These are phyloP conservation scores for Quadriops clusia DNA, from an alignment of 2,888 invertebrate species.

Conservation along the genomic window DNA sequence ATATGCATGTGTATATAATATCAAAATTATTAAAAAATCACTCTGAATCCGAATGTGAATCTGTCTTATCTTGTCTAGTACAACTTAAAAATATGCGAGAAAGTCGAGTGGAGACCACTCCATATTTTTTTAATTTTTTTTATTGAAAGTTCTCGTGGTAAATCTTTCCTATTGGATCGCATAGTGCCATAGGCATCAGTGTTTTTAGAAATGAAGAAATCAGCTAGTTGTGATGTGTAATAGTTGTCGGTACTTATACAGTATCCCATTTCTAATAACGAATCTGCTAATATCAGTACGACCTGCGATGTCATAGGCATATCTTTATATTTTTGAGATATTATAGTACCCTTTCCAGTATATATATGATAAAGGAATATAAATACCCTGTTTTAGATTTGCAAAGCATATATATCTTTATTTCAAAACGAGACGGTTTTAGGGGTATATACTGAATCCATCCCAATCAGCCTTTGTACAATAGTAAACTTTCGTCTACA, in stretches of 20 bases:
- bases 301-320: slow-evolving; percentile 9
- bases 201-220: slow-evolving; percentile 11
- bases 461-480: slow-evolving; percentile 20
- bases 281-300: slow-evolving; percentile 5
- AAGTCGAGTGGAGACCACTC: no score
- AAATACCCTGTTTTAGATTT: slow-evolving; percentile 22
- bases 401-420: slow-evolving; percentile 23
- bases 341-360: slow-evolving; percentile 15
- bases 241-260: slow-evolving; percentile 16
- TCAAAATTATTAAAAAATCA: no score
- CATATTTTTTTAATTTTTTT: slow-evolving; percentile 14
- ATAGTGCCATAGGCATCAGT: slow-evolving; percentile 17
- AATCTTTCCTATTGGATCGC: slow-evolving; percentile 14
- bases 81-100: no score
- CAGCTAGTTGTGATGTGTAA: slow-evolving; percentile 18
- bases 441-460: no score
- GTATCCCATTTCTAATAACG: slow-evolving; percentile 11
- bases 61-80: no score
- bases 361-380: slow-evolving; percentile 19
- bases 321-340: slow-evolving; percentile 7
- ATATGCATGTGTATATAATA: no score
- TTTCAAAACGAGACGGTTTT: slow-evolving; percentile 22
- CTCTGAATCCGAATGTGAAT: no score
- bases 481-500: slow-evolving; percentile 21
- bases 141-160: slow-evolving; percentile 10